phyloP scores from a whole-genome alignment of 2,888 invertebrate genomes.

The Xestoiulus laeticollis region DNA sequence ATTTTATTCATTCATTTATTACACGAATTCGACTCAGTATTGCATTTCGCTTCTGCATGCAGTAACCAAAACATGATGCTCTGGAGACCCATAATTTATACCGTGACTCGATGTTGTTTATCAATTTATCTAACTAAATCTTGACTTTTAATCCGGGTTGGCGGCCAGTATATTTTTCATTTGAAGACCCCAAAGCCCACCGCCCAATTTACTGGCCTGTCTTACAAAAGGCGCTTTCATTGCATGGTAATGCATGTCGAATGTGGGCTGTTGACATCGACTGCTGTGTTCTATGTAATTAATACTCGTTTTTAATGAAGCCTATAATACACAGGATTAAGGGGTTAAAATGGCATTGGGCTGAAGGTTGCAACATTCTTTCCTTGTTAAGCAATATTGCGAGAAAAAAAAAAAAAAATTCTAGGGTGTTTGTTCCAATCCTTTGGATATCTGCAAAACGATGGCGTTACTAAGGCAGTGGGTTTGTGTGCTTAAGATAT shows the following conservation, averaged over 20 bases:
- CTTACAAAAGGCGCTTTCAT: constrained; percentile 2
- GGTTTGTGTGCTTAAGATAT: not conserved
- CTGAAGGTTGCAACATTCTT: constrained; percentile 11
- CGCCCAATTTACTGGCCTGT: not conserved
- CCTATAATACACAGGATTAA: constrained; percentile 1
- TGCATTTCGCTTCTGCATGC: no score
- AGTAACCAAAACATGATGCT: no score
- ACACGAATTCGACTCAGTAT: no score
- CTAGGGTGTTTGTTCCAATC: not conserved
- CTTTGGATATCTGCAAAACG: not conserved
- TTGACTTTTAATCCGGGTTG: not conserved
- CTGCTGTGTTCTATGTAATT: not conserved
- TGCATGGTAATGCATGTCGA: not conserved
- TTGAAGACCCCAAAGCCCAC: not conserved
- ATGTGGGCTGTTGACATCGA: constrained; percentile 26
- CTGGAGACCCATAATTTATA: no score
- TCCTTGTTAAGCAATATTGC: not conserved
- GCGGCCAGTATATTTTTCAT: not conserved
- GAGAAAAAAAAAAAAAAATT: not conserved
- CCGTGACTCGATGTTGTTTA: no score
- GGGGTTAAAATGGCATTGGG: not conserved
- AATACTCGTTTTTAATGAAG: constrained; percentile 7
- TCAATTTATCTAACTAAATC: not conserved
- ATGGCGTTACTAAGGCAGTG: constrained; percentile 26
- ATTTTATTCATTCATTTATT: no score